Evolutionary conservation across 2,888 invertebrate genomes (phyloP).

Genomic region (Caenorhabditis becei): DNA sequence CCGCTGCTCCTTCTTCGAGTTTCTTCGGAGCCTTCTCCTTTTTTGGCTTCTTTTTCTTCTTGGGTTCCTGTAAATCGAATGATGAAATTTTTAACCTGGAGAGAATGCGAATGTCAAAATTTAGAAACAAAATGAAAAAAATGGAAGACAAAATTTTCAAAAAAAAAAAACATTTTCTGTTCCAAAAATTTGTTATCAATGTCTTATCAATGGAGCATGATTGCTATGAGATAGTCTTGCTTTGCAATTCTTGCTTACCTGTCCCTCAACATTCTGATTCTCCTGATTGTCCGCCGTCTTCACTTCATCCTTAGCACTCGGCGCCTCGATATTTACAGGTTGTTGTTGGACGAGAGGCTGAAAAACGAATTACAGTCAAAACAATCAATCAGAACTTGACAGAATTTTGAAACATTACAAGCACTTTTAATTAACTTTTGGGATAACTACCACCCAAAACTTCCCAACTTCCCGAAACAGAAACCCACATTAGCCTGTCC

Average conservation of each 20-base stretch:
- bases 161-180: too few species aligned
- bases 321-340: not conserved
- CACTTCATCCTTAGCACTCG: not conserved
- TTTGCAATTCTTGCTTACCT: not conserved
- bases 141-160: too few species aligned
- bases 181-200: too few species aligned
- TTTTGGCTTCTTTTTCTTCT: constrained; percentile 22
- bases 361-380: not conserved
- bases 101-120: too few species aligned
- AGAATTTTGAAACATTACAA: not conserved
- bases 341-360: not conserved
- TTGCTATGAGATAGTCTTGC: too few species aligned
- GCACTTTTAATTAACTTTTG: too few species aligned
- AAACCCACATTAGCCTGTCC: not conserved
- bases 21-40: constrained; percentile 15
- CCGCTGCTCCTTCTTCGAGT: not conserved
- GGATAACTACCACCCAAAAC: too few species aligned
- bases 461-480: too few species aligned
- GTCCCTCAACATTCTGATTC: not conserved
- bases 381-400: not conserved
- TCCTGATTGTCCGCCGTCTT: constrained; percentile 15
- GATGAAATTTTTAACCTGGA: too few species aligned
- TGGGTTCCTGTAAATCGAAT: not conserved
- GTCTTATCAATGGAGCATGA: too few species aligned
- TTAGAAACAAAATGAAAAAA: constrained; percentile 3